Evolutionary conservation across 1,140 invertebrate species (phyloP).

Genomic region (Radopholus similis): DNA sequence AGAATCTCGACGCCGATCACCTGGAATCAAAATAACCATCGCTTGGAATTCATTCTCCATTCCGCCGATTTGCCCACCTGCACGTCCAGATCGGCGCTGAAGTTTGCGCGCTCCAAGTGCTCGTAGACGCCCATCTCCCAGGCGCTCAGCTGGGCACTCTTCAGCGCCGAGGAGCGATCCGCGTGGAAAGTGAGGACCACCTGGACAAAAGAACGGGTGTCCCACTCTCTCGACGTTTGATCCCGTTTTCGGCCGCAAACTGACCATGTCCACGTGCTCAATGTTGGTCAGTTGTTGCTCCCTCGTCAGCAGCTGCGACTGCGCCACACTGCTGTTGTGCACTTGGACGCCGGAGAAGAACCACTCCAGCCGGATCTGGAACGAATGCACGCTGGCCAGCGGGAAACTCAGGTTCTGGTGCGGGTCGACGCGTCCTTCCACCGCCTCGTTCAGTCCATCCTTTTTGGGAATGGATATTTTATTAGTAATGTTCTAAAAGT

Average conservation of each 20-base stretch:
- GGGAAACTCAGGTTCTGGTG: slow-evolving; percentile 38
- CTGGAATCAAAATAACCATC: slow-evolving; percentile 1
- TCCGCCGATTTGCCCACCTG: slow-evolving; percentile 7
- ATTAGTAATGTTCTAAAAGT: slow-evolving; percentile 11
- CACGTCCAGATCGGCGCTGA: slow-evolving; percentile 30
- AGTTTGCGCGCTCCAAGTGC: slow-evolving; percentile 39
- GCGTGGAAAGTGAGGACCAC: slow-evolving; percentile 52
- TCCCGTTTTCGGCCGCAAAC: background rate
- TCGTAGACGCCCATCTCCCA: slow-evolving; percentile 50
- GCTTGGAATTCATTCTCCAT: background rate
- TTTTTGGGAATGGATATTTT: slow-evolving; percentile 19
- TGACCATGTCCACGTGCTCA: slow-evolving; percentile 40
- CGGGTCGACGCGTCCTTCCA: background rate
- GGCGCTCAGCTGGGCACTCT: slow-evolving; percentile 25
- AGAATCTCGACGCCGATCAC: slow-evolving; percentile 51
- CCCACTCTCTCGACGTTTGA: background rate
- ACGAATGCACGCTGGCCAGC: slow-evolving; percentile 35
- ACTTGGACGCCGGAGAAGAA: slow-evolving; percentile 43
- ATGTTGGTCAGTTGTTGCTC: slow-evolving; percentile 46
- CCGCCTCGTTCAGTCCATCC: slow-evolving; percentile 22
- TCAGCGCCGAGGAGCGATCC: slow-evolving; percentile 22
- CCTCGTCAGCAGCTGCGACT: background rate
- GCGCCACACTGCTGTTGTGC: background rate
- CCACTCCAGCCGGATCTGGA: slow-evolving; percentile 44
- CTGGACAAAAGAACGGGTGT: slow-evolving; percentile 14